phyloP scores from a whole-genome alignment of 2,888 invertebrate species.

The Lasioglossum pauxillum region DNA sequence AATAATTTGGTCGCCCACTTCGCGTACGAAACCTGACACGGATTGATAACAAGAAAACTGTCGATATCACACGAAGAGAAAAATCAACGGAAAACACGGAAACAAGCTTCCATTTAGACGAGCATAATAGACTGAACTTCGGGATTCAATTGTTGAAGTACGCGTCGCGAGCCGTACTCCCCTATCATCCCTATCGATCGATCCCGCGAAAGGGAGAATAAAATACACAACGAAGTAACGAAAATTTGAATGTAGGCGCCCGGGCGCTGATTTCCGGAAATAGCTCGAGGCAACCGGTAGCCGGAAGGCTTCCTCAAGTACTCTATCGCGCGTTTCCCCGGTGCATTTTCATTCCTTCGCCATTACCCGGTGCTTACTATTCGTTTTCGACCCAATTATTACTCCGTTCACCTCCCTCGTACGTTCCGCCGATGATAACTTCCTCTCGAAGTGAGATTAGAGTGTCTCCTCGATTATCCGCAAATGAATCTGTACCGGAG shows the following conservation, averaged over 20 bases:
- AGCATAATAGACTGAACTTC: neutral
- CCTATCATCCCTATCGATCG: neutral
- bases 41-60: neutral
- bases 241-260: conserved; percentile 36
- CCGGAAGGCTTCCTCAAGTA: conserved; percentile 53
- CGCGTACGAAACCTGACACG: too few relatives aligned
- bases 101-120: neutral
- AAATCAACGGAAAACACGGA: neutral
- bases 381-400: conserved; percentile 60
- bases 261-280: conserved; percentile 44
- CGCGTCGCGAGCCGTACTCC: neutral
- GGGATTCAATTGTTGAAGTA: neutral
- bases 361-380: conserved; percentile 46
- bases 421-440: conserved; percentile 19
- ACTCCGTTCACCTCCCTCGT: conserved; percentile 19
- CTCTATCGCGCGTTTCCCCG: conserved; percentile 34
- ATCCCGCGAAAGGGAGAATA: neutral
- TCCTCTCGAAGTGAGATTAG: conserved; percentile 31
- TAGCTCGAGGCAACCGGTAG: conserved; percentile 12
- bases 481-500: conserved; percentile 38
- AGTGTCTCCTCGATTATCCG: conserved; percentile 43
- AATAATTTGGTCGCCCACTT: neutral
- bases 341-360: conserved; percentile 40
- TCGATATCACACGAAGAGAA: neutral
- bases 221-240: conserved; percentile 14